Evolutionary conservation across 2,888 invertebrate species (phyloP).

Genomic region (Schizotus pectinicornis): DNA sequence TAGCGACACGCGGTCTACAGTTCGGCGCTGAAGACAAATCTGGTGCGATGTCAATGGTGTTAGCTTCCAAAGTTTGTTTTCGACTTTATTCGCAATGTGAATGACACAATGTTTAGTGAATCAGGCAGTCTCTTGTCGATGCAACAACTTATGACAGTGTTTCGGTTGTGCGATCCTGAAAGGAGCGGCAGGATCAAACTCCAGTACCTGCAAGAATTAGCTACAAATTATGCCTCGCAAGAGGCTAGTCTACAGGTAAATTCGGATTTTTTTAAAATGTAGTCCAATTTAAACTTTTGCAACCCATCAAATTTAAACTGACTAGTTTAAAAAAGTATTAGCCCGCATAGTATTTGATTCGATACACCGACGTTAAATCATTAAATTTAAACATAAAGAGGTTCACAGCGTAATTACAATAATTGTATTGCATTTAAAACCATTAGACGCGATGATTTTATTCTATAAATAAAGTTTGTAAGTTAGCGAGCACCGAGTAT

Average conservation of each 20-base stretch:
- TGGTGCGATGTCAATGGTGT: too few relatives aligned
- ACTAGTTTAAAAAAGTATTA: too few relatives aligned
- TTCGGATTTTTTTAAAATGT: slow-evolving; percentile 8
- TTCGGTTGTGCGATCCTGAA: slow-evolving; percentile 53
- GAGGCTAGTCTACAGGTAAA: slow-evolving; percentile 43
- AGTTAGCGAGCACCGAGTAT: too few relatives aligned
- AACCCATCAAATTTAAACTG: too few relatives aligned
- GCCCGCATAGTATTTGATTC: too few relatives aligned
- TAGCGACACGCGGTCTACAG: slow-evolving; percentile 8
- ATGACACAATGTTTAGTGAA: slow-evolving; percentile 21
- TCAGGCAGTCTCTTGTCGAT: slow-evolving; percentile 30
- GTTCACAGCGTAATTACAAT: too few relatives aligned
- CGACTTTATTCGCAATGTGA: slow-evolving; percentile 6
- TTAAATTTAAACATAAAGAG: too few relatives aligned
- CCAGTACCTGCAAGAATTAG: slow-evolving; percentile 50
- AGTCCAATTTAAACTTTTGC: too few relatives aligned
- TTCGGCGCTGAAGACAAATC: slow-evolving; percentile 5
- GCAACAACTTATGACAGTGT: slow-evolving; percentile 51
- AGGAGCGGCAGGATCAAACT: slow-evolving; percentile 50
- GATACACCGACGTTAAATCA: too few relatives aligned
- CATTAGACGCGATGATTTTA: too few relatives aligned
- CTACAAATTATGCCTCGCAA: slow-evolving; percentile 42
- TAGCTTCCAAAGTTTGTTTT: slow-evolving; percentile 6
- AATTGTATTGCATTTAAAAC: too few relatives aligned
- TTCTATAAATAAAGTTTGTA: too few relatives aligned